These are phyloP conservation scores for Sebastes trivittatus DNA, from an alignment of 2,797 vertebrate species.

Conservation along the genomic window DNA sequence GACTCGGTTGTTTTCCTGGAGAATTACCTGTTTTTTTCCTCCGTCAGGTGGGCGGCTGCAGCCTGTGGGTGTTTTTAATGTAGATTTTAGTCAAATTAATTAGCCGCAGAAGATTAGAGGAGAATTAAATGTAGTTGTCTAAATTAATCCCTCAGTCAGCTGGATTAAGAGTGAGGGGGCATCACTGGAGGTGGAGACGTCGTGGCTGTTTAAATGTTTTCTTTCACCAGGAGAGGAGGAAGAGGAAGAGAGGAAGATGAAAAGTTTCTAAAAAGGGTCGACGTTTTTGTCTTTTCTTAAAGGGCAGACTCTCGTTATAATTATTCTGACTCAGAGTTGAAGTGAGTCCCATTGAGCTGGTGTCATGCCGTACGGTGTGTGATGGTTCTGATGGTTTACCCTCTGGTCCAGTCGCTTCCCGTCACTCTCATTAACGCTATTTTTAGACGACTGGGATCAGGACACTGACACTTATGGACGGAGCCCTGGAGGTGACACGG, in stretches of 20 bases:
- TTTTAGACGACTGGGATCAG: too few species aligned
- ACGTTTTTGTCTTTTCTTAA: not conserved
- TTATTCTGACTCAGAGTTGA: too few species aligned
- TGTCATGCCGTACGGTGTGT: too few species aligned
- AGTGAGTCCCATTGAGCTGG: too few species aligned
- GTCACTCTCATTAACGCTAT: too few species aligned
- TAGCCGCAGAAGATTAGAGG: slow-evolving; percentile 47
- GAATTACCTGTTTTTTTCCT: not conserved
- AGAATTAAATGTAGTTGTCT: slow-evolving; percentile 30
- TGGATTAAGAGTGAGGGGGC: slow-evolving; percentile 10
- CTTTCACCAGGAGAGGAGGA: not conserved
- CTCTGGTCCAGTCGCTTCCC: too few species aligned
- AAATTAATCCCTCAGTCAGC: slow-evolving; percentile 33
- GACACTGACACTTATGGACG: too few species aligned
- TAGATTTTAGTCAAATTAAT: slow-evolving; percentile 49
- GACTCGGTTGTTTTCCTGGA: not conserved
- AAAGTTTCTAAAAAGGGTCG: not conserved
- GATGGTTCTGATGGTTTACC: too few species aligned
- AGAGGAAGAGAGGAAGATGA: not conserved
- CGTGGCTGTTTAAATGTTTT: not conserved
- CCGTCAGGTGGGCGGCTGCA: slow-evolving; percentile 3
- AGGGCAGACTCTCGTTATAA: too few species aligned
- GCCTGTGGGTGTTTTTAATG: slow-evolving; percentile 2
- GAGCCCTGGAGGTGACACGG: too few species aligned
- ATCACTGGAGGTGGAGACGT: not conserved